A percentile compares a stretch with the other conserved stretches of the same genome.
Conservation (phyloP, 2,113 vertebrate species). For the Anhinga anhinga region DNA sequence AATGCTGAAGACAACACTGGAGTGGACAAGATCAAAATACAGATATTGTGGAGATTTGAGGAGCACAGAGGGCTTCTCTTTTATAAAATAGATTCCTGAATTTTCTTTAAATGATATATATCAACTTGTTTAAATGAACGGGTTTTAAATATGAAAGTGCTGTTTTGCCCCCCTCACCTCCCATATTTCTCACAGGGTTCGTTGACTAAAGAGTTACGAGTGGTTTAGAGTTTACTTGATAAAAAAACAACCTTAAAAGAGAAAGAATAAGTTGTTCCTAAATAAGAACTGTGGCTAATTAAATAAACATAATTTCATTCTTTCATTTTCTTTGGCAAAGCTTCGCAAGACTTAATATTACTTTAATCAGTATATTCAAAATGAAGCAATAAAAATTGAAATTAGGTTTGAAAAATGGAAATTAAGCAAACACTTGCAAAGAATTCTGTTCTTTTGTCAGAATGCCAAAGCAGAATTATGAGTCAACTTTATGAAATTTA, state of each 20-base stretch:
- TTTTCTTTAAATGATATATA: neutral
- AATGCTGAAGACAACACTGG: neutral
- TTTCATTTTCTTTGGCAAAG: slow-evolving; percentile 69
- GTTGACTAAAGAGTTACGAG: neutral
- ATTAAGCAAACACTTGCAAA: slow-evolving; percentile 57
- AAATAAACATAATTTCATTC: slow-evolving; percentile 67
- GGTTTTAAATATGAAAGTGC: neutral
- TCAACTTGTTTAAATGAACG: neutral
- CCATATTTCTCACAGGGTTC: neutral
- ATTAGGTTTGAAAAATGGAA: slow-evolving; percentile 67
- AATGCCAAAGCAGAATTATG: slow-evolving; percentile 56
- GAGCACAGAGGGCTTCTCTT: neutral
- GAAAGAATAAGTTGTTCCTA: slow-evolving; percentile 23
- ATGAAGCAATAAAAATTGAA: slow-evolving; percentile 73
- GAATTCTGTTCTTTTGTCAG: slow-evolving; percentile 62
- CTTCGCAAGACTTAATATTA: slow-evolving; percentile 60
- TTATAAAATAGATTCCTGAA: neutral
- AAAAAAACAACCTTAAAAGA: slow-evolving; percentile 37
- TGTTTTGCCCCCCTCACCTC: neutral
- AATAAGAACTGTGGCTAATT: slow-evolving; percentile 70
- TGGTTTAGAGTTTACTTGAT: slow-evolving; percentile 32
- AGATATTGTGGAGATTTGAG: neutral
- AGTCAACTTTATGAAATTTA: slow-evolving; percentile 64
- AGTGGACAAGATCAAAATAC: neutral
- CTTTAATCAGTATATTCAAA: slow-evolving; percentile 70